Evolutionary conservation across 1,140 invertebrate species (phyloP).

Genomic region (Calliphora vicina): DNA sequence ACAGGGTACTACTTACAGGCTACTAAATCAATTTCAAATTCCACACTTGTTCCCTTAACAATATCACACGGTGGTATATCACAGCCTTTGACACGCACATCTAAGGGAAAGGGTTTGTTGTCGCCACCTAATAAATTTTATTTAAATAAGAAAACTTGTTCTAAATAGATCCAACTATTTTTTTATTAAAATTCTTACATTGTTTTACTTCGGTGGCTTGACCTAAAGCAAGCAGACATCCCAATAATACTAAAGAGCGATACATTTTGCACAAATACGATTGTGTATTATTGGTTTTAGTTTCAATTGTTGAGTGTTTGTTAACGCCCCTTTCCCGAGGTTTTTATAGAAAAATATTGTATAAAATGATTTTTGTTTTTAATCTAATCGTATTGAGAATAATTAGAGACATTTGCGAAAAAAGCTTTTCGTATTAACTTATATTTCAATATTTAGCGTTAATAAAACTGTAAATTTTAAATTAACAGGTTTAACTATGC

Average conservation of each 20-base stretch:
- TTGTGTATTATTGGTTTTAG: not conserved
- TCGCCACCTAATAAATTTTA: constrained; percentile 45
- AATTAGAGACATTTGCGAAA: too few species aligned
- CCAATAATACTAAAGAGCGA: not conserved
- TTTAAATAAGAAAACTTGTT: too few species aligned
- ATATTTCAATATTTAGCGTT: too few species aligned
- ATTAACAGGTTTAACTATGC: too few species aligned
- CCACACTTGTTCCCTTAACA: constrained; percentile 44
- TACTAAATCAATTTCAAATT: constrained; percentile 56
- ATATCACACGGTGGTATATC: constrained; percentile 50
- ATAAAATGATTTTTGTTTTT: not conserved
- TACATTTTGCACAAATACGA: not conserved
- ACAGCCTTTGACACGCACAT: constrained; percentile 49
- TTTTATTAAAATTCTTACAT: constrained; percentile 44
- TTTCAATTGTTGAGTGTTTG: not conserved
- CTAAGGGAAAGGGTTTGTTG: constrained; percentile 52
- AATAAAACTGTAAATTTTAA: too few species aligned
- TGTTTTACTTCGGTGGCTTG: constrained; percentile 47
- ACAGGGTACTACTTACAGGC: constrained; percentile 35
- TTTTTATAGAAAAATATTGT: not conserved
- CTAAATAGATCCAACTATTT: too few species aligned
- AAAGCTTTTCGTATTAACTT: too few species aligned
- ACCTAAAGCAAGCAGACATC: not conserved
- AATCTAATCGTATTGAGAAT: not conserved
- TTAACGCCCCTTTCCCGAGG: not conserved